Evolutionary conservation across 23 tunicate genomes (phyloP).

Genomic region (Styela plicata): DNA sequence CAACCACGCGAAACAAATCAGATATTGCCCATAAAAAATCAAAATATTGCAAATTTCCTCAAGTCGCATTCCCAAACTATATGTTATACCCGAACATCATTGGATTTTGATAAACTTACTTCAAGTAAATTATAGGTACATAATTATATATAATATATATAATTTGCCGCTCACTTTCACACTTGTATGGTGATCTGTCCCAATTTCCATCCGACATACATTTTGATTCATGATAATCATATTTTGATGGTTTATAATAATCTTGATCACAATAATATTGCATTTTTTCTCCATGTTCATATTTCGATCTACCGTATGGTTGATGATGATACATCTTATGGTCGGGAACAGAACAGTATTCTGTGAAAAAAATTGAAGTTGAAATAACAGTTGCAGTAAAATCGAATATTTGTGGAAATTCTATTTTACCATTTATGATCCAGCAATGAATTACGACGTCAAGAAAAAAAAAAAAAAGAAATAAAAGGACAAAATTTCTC

Average conservation of each 20-base stretch:
- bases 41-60: too few relatives aligned
- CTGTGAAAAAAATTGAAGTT: neutral
- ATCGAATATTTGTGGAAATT: neutral
- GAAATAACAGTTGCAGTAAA: neutral
- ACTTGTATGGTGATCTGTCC: slow-evolving; percentile 1
- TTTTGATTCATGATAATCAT: neutral
- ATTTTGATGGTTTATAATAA: slow-evolving; percentile 3
- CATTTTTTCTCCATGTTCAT: slow-evolving; percentile 16
- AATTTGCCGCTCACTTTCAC: slow-evolving; percentile 29
- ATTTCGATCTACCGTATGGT: neutral
- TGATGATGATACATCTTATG: slow-evolving; percentile 10
- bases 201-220: slow-evolving; percentile 17
- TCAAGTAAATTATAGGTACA: too few relatives aligned
- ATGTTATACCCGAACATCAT: too few relatives aligned
- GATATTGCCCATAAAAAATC: too few relatives aligned
- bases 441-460: too few relatives aligned
- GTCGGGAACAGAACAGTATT: slow-evolving; percentile 9
- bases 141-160: too few relatives aligned
- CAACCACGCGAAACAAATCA: too few relatives aligned
- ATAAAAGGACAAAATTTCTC: too few relatives aligned
- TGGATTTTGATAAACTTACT: too few relatives aligned
- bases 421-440: neutral
- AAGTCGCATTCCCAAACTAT: too few relatives aligned
- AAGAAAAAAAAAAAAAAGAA: too few relatives aligned
- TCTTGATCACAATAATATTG: slow-evolving; percentile 9